Conservation (phyloP, 2,888 invertebrate species). For the Troides helena region DNA sequence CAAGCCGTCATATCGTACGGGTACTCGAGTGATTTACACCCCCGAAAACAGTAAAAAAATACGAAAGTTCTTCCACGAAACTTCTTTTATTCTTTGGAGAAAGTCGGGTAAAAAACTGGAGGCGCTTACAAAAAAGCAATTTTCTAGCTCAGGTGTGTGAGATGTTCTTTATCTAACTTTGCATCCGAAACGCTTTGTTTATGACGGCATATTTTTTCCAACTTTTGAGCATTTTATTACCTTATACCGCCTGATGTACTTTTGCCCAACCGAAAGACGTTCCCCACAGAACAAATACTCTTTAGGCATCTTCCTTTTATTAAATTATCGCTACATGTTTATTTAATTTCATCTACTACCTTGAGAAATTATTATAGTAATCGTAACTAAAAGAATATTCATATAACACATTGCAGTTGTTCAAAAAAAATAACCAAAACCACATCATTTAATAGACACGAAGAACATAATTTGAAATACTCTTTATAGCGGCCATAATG, state of each 20-base stretch:
- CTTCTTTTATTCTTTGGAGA: slow-evolving; percentile 76
- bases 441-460: slow-evolving; percentile 76
- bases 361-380: slow-evolving; percentile 27
- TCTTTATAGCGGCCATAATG: slow-evolving; percentile 77
- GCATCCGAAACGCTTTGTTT: slow-evolving; percentile 79
- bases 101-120: slow-evolving; percentile 78
- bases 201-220: slow-evolving; percentile 75
- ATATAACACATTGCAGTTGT: background rate
- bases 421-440: slow-evolving; percentile 52
- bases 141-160: slow-evolving; percentile 81
- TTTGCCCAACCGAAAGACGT: slow-evolving; percentile 57
- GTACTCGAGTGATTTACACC: slow-evolving; percentile 66
- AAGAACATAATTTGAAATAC: slow-evolving; percentile 79
- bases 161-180: slow-evolving; percentile 81
- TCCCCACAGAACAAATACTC: slow-evolving; percentile 60
- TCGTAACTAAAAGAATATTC: slow-evolving; percentile 44
- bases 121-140: slow-evolving; percentile 80
- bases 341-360: slow-evolving; percentile 28
- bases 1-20: slow-evolving; percentile 59
- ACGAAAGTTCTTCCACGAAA: slow-evolving; percentile 73
- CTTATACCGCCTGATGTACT: slow-evolving; percentile 61
- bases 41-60: slow-evolving; percentile 45
- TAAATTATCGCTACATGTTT: slow-evolving; percentile 61
- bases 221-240: slow-evolving; percentile 79
- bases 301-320: slow-evolving; percentile 59